These are phyloP conservation scores for Phrynocephalus guinanensis DNA, from an alignment of 2,797 vertebrate genomes.

Conservation along the genomic window DNA sequence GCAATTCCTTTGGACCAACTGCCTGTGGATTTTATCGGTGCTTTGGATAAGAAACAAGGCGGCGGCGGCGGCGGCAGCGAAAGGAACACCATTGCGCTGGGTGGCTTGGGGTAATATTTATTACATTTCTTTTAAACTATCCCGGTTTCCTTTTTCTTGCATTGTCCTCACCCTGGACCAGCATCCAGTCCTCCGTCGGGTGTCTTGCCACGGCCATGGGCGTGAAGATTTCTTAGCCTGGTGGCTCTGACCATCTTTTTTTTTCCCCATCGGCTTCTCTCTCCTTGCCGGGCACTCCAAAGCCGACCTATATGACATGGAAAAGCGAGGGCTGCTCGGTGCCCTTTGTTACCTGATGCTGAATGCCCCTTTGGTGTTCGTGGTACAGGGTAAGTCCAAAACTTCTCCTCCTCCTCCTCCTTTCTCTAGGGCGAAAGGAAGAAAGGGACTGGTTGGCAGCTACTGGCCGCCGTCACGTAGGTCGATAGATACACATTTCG, in stretches of 20 bases:
- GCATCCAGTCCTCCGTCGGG: neutral
- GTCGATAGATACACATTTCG: neutral
- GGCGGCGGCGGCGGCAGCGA: neutral
- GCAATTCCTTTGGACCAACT: constrained; percentile 17
- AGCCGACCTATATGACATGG: constrained; percentile 85
- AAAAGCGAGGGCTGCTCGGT: constrained; percentile 80
- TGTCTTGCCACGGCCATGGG: constrained; percentile 45
- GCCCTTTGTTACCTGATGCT: constrained; percentile 86
- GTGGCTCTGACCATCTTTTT: neutral
- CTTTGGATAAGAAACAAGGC: neutral
- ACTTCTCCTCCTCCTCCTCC: neutral
- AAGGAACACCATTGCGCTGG: constrained; percentile 30
- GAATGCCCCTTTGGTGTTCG: constrained; percentile 80
- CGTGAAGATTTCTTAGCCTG: constrained; percentile 63
- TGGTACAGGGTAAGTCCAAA: constrained; percentile 83
- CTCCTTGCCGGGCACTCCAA: constrained; percentile 28
- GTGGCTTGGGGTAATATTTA: constrained; percentile 53
- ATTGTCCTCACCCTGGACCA: constrained; percentile 4
- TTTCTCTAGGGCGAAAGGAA: neutral
- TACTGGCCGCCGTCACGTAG: neutral
- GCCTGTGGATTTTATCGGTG: constrained; percentile 65
- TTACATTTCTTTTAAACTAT: neutral
- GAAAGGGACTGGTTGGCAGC: neutral
- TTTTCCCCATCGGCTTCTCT: neutral
- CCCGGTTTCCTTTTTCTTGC: constrained; percentile 11